phyloP scores from a whole-genome alignment of 1,140 invertebrate species.

The Thaumetopoea pityocampa region DNA sequence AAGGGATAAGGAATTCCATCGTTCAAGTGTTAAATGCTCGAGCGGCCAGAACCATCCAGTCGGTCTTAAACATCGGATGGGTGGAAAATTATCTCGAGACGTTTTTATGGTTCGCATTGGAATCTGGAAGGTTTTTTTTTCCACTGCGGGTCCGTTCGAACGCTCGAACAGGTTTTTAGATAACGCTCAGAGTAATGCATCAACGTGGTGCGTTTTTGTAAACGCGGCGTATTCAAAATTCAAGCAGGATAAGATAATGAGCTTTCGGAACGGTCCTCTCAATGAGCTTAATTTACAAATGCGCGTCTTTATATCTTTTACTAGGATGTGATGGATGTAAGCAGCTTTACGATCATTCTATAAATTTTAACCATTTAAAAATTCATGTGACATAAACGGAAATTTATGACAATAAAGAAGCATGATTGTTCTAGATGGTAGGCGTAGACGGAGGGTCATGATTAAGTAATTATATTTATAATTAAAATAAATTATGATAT shows the following conservation, averaged over 20 bases:
- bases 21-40: constrained; percentile 45
- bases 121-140: constrained; percentile 71
- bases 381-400: not conserved
- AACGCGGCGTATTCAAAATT: constrained; percentile 61
- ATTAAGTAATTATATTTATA: no score
- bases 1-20: constrained; percentile 16
- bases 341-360: constrained; percentile 2
- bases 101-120: constrained; percentile 72
- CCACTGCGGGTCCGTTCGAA: constrained; percentile 59
- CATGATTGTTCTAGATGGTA: no score
- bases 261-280: constrained; percentile 49
- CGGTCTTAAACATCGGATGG: constrained; percentile 48
- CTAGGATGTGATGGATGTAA: constrained; percentile 2
- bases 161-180: constrained; percentile 72
- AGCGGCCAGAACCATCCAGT: constrained; percentile 44
- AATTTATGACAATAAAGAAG: not conserved
- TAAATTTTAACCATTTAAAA: not conserved
- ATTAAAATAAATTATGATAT: no score
- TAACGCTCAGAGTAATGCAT: constrained; percentile 70
- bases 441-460: no score
- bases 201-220: constrained; percentile 65
- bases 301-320: constrained; percentile 7
- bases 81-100: constrained; percentile 68
- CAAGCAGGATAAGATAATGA: constrained; percentile 63
- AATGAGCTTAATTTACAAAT: constrained; percentile 37